Percentiles rank a stretch among this genome's conserved stretches.
These are phyloP conservation scores for Temnothorax rugatulus DNA, from an alignment of 2,888 invertebrate species.

Conservation along the genomic window DNA sequence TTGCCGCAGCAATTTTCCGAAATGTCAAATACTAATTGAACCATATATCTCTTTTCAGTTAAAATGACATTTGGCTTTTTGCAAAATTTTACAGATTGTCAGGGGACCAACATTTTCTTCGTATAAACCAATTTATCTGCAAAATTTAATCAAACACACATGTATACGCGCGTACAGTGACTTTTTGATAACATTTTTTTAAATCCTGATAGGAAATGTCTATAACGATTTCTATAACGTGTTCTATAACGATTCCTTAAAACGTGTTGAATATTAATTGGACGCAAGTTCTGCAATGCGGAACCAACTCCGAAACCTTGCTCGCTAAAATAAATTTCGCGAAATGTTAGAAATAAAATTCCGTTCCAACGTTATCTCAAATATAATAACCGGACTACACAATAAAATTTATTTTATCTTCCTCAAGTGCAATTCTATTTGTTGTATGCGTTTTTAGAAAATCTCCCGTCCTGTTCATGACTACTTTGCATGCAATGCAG, in stretches of 20 bases:
- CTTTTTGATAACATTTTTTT: background rate
- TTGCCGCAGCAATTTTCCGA: conserved; percentile 9
- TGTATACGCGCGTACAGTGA: background rate
- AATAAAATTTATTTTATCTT: no score
- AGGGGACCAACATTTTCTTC: background rate
- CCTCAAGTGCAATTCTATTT: no score
- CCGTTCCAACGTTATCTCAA: no score
- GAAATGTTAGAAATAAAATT: no score
- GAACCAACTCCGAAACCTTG: no score
- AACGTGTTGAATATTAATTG: background rate
- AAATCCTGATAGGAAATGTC: background rate
- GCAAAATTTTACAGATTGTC: background rate
- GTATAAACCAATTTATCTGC: background rate
- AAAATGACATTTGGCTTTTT: background rate
- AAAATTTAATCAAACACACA: background rate
- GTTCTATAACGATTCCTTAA: background rate
- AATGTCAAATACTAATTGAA: conserved; percentile 41
- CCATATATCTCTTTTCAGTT: conserved; percentile 6
- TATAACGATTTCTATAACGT: background rate
- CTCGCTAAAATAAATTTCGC: no score
- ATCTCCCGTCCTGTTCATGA: no score
- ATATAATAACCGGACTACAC: no score
- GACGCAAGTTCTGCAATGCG: no score
- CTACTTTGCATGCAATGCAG: no score
- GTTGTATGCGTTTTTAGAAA: no score